These are phyloP conservation scores for Tortricodes alternella DNA, from an alignment of 2,888 invertebrate genomes.

Conservation along the genomic window DNA sequence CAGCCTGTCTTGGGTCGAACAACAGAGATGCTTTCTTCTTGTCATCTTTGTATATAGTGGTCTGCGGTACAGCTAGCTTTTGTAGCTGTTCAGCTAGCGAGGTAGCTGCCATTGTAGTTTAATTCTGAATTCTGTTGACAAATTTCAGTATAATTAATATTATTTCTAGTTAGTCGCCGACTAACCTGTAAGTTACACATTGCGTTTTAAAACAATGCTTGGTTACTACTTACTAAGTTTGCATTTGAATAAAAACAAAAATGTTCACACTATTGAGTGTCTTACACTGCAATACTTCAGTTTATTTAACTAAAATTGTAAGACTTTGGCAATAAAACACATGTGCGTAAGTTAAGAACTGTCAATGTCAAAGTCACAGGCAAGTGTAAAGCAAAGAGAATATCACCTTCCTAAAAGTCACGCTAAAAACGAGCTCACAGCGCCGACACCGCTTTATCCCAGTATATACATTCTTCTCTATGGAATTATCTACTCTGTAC, in stretches of 20 bases:
- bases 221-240: constrained; percentile 9
- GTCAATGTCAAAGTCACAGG: too few relatives aligned
- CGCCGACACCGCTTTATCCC: too few relatives aligned
- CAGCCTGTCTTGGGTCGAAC: constrained; percentile 95
- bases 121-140: constrained; percentile 5
- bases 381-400: too few relatives aligned
- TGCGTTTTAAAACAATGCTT: not conserved
- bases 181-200: not conserved
- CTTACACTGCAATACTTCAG: too few relatives aligned
- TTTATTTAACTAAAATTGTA: not conserved
- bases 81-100: constrained; percentile 91
- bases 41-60: constrained; percentile 84
- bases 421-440: too few relatives aligned
- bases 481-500: too few relatives aligned
- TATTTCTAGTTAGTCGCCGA: not conserved
- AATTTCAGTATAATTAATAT: not conserved
- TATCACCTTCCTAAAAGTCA: too few relatives aligned
- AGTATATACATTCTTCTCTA: too few relatives aligned
- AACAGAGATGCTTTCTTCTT: constrained; percentile 91
- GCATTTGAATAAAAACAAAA: not conserved
- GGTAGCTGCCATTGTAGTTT: constrained; percentile 76
- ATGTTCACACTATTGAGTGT: not conserved
- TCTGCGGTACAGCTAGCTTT: constrained; percentile 89
- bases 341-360: too few relatives aligned
- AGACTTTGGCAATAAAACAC: too few relatives aligned